Evolutionary conservation across 2,888 invertebrate species (phyloP).

Genomic region (Cremastinae sp.): DNA sequence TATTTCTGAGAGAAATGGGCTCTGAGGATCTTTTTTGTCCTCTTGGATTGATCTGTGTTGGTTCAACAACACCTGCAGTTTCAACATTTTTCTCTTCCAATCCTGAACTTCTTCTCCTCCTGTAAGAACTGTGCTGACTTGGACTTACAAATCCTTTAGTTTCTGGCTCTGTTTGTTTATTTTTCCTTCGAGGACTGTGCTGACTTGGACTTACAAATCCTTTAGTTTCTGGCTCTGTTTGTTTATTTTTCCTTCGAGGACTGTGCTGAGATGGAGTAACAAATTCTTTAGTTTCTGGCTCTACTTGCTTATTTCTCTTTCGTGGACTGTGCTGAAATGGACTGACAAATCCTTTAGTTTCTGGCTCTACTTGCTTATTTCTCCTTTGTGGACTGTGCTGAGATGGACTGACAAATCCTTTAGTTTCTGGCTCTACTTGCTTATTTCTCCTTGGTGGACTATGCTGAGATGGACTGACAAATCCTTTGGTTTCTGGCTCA

Average conservation of each 20-base stretch:
- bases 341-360: conserved; percentile 21
- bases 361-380: background rate
- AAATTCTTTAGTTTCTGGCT: conserved; percentile 22
- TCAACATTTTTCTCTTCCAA: no score
- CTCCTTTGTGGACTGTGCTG: conserved; percentile 7
- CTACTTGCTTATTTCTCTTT: background rate
- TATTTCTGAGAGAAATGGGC: no score
- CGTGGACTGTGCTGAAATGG: conserved; percentile 6
- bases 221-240: background rate
- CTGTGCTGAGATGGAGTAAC: conserved; percentile 7
- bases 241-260: background rate
- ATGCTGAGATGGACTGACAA: background rate
- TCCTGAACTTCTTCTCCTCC: no score
- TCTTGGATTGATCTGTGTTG: background rate
- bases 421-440: background rate
- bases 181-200: background rate
- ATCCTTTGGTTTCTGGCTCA: conserved; percentile 1
- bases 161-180: background rate
- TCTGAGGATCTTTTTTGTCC: background rate
- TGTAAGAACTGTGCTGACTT: no score
- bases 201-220: no score
- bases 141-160: no score
- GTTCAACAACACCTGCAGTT: background rate
- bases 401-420: conserved; percentile 9
- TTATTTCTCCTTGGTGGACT: background rate